Evolutionary conservation across 2,797 vertebrate species (phyloP), one percentile per base, ranked within the genome.

Genomic region (Enteromius thamalakanensis): DNA sequence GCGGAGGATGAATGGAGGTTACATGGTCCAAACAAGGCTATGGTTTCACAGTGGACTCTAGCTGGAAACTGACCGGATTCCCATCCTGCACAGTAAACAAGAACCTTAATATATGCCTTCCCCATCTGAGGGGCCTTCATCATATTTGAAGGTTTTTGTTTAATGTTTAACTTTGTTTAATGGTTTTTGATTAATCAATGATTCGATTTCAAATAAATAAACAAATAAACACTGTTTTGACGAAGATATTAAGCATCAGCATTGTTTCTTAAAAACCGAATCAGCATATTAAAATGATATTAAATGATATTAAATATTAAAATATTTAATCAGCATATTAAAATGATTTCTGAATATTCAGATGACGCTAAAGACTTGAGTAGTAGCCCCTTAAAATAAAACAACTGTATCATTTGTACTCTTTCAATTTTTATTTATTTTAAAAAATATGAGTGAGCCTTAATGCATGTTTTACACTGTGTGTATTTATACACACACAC

Each of bases 21-120:
- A 55, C 29, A 80, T 62, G 58, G n/a, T 64, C 53, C 78, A 81
- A 84, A 87, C 26, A 47, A 65, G 4, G 64, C 55, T 71, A 76
- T 3, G 37, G 78, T 64, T 77, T 26, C 70, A 70, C 37, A 29
- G 21, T 26, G 69, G 37, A n/a, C 42, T 34, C 29, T 23, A 12
- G 32, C 37, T 58, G 11, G 26, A 53, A 34, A 55, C 11, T 55
- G 19, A 34, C 67, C 3, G 19, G 19, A 72, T 6, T 62, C 40
- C 11, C 26, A 76, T 40, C 34, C 29, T n/a, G 21, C 12, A 72
- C 23, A 72, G 2, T 53, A n/a, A 37, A 58, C 6, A 58, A 75
- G 21, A 23, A 40, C 21, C 3, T 12, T 40, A 8, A 75, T 6
- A 37, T 55, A 74, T 4, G 19, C 23, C n/a, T 15, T 1, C 1